A percentile compares a stretch with the other conserved stretches of the same genome.
Evolutionary conservation across 2,888 invertebrate genomes (phyloP).

Genomic region (Abrostola triplasia): DNA sequence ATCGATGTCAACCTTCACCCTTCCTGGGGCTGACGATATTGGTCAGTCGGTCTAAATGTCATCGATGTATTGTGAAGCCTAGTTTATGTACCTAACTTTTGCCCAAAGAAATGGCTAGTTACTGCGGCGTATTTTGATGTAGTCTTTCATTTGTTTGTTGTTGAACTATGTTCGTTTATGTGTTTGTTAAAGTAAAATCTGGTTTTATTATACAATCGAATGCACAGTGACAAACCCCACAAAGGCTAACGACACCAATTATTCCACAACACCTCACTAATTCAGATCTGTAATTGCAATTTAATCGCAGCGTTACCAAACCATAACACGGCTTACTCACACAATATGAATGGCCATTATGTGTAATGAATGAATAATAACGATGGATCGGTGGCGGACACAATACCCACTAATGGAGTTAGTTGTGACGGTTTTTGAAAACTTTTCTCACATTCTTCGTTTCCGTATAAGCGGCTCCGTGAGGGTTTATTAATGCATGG

Average conservation of each 20-base stretch:
- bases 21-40: no score
- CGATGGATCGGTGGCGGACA: constrained; percentile 19
- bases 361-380: constrained; percentile 34
- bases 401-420: constrained; percentile 15
- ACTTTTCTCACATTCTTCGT: background rate
- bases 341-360: constrained; percentile 16
- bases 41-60: no score
- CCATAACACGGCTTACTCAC: constrained; percentile 10
- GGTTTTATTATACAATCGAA: no score
- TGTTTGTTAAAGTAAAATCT: no score
- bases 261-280: background rate
- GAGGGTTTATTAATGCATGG: constrained; percentile 3
- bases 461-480: background rate
- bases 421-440: background rate
- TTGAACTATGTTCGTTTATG: no score
- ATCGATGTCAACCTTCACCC: no score
- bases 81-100: no score
- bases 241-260: constrained; percentile 3
- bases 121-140: no score
- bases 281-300: constrained; percentile 29
- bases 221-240: background rate
- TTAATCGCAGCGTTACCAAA: constrained; percentile 28
- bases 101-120: no score
- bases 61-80: no score
- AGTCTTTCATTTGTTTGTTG: no score